These are phyloP conservation scores for Leucozona laternaria DNA, from an alignment of 2,888 invertebrate species.

Conservation along the genomic window DNA sequence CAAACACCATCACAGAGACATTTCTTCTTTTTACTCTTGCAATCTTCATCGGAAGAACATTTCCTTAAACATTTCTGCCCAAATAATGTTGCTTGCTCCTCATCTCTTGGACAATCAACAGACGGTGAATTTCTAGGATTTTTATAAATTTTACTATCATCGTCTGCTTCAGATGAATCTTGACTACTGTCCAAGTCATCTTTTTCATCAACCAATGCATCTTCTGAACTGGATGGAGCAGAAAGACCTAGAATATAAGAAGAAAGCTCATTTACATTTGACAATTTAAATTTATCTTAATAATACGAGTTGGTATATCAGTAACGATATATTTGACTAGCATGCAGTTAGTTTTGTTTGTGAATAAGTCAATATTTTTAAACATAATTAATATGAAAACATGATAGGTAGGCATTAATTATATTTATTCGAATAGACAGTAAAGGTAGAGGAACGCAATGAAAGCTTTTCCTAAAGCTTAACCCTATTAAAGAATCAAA, in stretches of 20 bases:
- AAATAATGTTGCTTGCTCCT: constrained; percentile 92
- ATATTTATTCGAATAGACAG: neutral
- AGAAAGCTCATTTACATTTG: no score
- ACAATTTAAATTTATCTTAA: no score
- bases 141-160: constrained; percentile 93
- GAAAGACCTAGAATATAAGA: constrained; percentile 67
- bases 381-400: no score
- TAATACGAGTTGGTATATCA: no score
- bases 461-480: neutral
- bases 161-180: constrained; percentile 87
- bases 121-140: constrained; percentile 95
- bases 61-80: constrained; percentile 95
- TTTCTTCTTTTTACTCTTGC: constrained; percentile 97
- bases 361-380: no score
- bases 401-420: no score
- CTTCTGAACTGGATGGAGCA: constrained; percentile 75
- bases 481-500: neutral
- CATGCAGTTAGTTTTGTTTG: no score
- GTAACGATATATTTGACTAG: no score
- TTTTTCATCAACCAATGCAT: constrained; percentile 84
- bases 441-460: neutral
- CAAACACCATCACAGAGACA: constrained; percentile 98
- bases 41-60: constrained; percentile 97
- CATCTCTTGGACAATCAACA: constrained; percentile 92
- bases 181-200: constrained; percentile 85